Conservation (phyloP, 2,797 vertebrate species). For the Anguilla marmorata region DNA sequence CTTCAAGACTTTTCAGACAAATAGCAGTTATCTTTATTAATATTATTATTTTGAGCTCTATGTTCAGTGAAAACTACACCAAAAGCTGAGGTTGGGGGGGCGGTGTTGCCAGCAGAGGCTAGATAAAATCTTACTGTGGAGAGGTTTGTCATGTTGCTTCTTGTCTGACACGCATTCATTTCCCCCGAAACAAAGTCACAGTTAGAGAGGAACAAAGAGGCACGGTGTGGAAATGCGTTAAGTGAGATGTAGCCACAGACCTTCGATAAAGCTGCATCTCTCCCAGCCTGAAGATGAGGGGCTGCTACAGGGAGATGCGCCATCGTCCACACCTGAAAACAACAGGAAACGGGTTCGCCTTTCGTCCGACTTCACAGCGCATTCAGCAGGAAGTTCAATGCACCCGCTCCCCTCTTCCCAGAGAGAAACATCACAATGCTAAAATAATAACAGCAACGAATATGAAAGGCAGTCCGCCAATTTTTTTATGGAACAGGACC, state of each 20-base stretch:
- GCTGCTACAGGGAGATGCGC: conserved; percentile 65
- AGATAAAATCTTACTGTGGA: too few relatives aligned
- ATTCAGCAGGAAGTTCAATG: background rate
- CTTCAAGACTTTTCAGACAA: too few relatives aligned
- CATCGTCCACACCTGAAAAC: conserved; percentile 71
- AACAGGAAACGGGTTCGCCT: background rate
- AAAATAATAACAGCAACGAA: background rate
- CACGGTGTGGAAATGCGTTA: background rate
- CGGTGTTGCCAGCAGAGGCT: too few relatives aligned
- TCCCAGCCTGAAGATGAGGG: conserved; percentile 66
- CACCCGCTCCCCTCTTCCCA: background rate
- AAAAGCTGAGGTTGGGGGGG: too few relatives aligned
- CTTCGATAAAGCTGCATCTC: conserved; percentile 71
- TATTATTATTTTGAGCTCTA: background rate
- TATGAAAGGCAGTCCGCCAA: background rate
- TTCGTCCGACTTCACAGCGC: background rate
- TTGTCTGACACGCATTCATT: background rate
- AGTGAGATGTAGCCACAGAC: conserved; percentile 51
- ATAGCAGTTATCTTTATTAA: background rate
- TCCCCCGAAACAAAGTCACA: background rate
- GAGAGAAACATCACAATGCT: background rate
- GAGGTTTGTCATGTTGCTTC: too few relatives aligned
- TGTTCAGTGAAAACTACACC: too few relatives aligned
- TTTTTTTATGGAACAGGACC: background rate
- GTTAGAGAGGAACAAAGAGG: background rate